Evolutionary conservation across 2,797 vertebrate species (phyloP).

Genomic region (Crenichthys baileyi): DNA sequence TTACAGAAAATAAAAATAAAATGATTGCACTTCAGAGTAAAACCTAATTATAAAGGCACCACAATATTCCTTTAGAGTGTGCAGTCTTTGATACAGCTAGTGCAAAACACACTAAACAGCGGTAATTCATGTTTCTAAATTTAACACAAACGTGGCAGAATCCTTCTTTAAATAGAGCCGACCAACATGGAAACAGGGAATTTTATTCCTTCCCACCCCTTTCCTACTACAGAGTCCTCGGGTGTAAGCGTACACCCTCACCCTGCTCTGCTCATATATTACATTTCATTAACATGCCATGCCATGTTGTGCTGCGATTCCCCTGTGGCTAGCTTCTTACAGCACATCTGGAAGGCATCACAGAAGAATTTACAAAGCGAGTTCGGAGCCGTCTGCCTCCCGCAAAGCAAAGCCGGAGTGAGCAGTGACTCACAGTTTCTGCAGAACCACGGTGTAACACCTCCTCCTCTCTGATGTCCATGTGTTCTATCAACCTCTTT

Average conservation of each 20-base stretch:
- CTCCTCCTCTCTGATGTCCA: constrained; percentile 21
- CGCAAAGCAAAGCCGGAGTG: constrained; percentile 13
- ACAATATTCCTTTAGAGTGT: neutral
- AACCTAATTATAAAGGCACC: neutral
- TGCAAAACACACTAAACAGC: constrained; percentile 10
- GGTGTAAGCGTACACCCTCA: constrained; percentile 18
- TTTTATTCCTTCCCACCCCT: constrained; percentile 41
- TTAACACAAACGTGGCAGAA: constrained; percentile 29
- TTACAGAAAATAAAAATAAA: neutral
- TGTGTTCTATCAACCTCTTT: constrained; percentile 36
- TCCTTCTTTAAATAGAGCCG: constrained; percentile 40
- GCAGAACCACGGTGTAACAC: constrained; percentile 10
- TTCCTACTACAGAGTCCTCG: constrained; percentile 21
- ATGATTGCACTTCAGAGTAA: neutral
- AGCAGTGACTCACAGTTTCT: constrained; percentile 55
- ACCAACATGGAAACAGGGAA: constrained; percentile 44
- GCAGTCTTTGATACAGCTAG: neutral
- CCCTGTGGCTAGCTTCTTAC: constrained; percentile 12
- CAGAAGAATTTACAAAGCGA: constrained; percentile 23
- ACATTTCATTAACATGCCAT: constrained; percentile 49
- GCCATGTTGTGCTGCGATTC: constrained; percentile 14
- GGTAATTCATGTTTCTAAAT: constrained; percentile 8
- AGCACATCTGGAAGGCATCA: constrained; percentile 67
- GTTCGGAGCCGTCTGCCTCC: constrained; percentile 30
- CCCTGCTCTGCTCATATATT: constrained; percentile 16